A percentile compares a stretch with the other conserved stretches of the same genome.
Conservation (phyloP, 2,113 vertebrate species). For the Athene cunicularia region DNA sequence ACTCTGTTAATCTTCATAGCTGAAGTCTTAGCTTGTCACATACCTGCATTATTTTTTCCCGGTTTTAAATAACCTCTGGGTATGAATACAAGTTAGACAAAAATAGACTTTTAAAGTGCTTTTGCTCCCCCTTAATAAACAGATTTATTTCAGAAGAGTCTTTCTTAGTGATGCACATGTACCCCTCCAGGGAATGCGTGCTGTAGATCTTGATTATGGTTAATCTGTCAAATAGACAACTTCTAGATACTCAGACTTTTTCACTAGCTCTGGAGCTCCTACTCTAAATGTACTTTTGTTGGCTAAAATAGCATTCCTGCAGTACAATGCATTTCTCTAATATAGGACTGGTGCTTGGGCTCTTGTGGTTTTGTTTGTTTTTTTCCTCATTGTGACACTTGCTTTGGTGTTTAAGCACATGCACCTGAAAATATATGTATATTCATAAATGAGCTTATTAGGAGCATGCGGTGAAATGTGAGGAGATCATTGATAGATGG, state of each 20-base stretch:
- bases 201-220: not conserved
- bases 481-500: not conserved
- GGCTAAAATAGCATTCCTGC: not conserved
- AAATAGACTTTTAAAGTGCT: not conserved
- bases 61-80: not conserved
- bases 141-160: not conserved
- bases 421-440: fast-evolving
- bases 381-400: not conserved
- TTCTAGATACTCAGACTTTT: not conserved
- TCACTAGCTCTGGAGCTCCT: not conserved
- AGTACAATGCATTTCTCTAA: not conserved
- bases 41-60: not conserved
- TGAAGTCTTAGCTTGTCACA: not conserved
- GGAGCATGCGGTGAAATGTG: not conserved
- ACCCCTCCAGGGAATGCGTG: not conserved
- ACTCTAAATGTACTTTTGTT: not conserved
- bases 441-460: not conserved
- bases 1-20: not conserved
- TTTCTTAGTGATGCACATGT: not conserved
- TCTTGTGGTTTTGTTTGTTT: too few species aligned
- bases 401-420: not conserved
- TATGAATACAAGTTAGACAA: not conserved
- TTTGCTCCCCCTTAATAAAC: not conserved
- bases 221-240: not conserved
- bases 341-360: not conserved